A percentile compares a stretch with the other conserved stretches of the same genome.
Evolutionary conservation across 1,140 invertebrate genomes (phyloP).

Genomic region (Heliconius hewitsoni): DNA sequence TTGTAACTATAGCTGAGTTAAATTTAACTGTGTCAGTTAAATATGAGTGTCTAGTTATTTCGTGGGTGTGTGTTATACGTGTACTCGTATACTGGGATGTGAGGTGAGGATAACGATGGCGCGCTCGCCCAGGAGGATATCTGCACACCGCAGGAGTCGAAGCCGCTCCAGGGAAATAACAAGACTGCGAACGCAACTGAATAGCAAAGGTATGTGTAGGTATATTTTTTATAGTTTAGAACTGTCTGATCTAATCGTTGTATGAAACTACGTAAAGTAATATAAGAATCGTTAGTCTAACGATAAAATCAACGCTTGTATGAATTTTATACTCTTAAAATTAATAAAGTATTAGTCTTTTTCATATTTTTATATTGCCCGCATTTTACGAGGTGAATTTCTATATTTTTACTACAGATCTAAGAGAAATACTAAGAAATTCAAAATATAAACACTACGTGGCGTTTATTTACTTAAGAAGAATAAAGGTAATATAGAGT

Average conservation of each 20-base stretch:
- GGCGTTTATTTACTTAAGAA: background rate
- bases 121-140: constrained; percentile 62
- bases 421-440: background rate
- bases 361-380: no score
- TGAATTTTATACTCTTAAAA: no score
- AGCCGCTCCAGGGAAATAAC: constrained; percentile 61
- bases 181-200: constrained; percentile 62
- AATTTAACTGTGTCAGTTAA: background rate
- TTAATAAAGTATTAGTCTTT: no score
- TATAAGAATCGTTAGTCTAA: no score
- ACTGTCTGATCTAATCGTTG: background rate
- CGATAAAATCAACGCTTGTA: no score
- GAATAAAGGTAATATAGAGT: background rate
- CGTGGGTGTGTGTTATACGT: background rate
- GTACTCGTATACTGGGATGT: constrained; percentile 31
- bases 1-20: background rate
- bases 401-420: background rate
- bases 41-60: background rate
- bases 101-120: constrained; percentile 54
- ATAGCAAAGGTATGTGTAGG: constrained; percentile 58
- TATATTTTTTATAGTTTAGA: background rate
- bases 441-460: background rate
- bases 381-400: no score
- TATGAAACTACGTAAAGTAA: no score
- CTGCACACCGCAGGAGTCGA: constrained; percentile 53